Conservation (phyloP, 1,140 invertebrate species). For the Luehdorfia chinensis region DNA sequence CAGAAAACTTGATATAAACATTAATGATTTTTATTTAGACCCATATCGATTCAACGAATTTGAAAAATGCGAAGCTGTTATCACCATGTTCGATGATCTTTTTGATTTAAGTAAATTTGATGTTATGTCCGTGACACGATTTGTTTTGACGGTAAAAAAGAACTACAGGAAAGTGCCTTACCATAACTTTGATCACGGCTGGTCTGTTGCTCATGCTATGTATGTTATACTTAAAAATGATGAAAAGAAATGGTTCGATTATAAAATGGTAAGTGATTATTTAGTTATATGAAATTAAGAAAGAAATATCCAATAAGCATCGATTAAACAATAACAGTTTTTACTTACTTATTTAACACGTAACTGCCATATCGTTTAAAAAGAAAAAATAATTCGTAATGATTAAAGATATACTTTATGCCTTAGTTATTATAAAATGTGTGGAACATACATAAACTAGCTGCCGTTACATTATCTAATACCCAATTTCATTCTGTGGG, state of each 20-base stretch:
- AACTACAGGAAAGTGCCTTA: conserved; percentile 90
- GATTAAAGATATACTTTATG: no score
- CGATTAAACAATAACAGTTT: no score
- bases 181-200: conserved; percentile 93
- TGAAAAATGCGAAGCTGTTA: conserved; percentile 83
- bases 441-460: no score
- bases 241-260: conserved; percentile 34
- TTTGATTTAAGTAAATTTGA: conserved; percentile 81
- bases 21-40: conserved; percentile 84
- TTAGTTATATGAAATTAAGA: no score
- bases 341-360: no score
- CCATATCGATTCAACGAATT: conserved; percentile 82
- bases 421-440: no score
- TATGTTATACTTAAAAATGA: conserved; percentile 84
- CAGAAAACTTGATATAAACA: conserved; percentile 31
- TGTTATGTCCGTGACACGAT: conserved; percentile 80
- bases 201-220: conserved; percentile 90
- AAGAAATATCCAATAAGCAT: no score
- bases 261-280: conserved; percentile 48
- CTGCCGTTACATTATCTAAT: no score
- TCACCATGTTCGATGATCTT: conserved; percentile 89
- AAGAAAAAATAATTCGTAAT: no score
- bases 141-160: conserved; percentile 88
- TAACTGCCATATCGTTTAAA: no score
- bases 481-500: no score